phyloP scores from a whole-genome alignment of 1,140 invertebrate genomes.

The Probaryconus sp. region DNA sequence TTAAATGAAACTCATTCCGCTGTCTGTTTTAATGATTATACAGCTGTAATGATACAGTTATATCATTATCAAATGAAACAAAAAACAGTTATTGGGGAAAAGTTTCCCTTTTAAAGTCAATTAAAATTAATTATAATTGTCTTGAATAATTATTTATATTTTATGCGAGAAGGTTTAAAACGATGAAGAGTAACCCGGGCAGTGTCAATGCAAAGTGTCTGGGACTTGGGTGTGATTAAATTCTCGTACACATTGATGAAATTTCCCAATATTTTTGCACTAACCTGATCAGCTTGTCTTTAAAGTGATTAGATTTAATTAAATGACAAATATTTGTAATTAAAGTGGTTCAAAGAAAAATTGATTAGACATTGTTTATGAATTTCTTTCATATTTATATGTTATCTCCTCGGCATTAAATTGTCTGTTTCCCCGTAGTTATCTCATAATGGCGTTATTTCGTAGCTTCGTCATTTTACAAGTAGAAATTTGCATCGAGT shows the following conservation, averaged over 20 bases:
- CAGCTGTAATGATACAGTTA: conserved; percentile 15
- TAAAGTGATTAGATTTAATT: conserved; percentile 21
- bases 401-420: too few species aligned
- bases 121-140: conserved; percentile 42
- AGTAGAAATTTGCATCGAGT: too few species aligned
- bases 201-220: conserved; percentile 33
- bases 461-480: too few species aligned
- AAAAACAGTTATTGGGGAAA: conserved; percentile 20
- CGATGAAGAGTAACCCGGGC: conserved; percentile 13
- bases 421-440: too few species aligned
- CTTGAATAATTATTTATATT: conserved; percentile 39
- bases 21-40: conserved; percentile 36
- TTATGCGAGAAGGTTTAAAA: conserved; percentile 25
- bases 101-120: conserved; percentile 9
- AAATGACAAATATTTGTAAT: conserved; percentile 27
- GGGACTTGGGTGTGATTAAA: conserved; percentile 41
- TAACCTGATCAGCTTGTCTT: conserved; percentile 18
- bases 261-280: conserved; percentile 22
- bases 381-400: too few species aligned
- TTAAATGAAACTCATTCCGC: conserved; percentile 6
- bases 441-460: too few species aligned
- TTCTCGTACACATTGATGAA: conserved; percentile 32
- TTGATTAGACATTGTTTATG: too few species aligned
- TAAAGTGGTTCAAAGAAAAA: neutral
- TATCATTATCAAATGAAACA: conserved; percentile 20